Percentiles rank a stretch among this genome's conserved stretches.
Evolutionary conservation across 1,140 invertebrate species (phyloP).

Genomic region (Berghia stephanieae): DNA sequence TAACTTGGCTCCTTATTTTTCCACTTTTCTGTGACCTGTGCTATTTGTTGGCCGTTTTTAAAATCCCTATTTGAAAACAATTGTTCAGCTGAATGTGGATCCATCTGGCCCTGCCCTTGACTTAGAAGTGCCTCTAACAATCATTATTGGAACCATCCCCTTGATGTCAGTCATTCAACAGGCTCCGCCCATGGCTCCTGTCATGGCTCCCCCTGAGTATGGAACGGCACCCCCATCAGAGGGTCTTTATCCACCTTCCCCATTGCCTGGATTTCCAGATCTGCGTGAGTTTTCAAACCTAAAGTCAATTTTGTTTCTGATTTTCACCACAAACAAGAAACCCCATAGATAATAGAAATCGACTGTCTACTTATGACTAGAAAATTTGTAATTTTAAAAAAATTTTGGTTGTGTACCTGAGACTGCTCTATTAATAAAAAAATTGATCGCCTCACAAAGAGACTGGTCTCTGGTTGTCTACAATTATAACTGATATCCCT

Average conservation of each 20-base stretch:
- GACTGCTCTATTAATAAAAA: no score
- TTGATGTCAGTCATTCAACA: slow-evolving; percentile 35
- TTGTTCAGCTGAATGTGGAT: slow-evolving; percentile 46
- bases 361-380: no score
- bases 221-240: background rate
- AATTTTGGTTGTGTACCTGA: no score
- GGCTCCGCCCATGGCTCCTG: slow-evolving; percentile 29
- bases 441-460: no score
- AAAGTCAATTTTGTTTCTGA: background rate
- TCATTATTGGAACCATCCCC: slow-evolving; percentile 52
- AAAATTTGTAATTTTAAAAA: no score
- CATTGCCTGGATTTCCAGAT: background rate
- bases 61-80: background rate
- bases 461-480: no score
- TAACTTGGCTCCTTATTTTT: background rate
- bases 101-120: slow-evolving; percentile 48
- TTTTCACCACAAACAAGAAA: no score
- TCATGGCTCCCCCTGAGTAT: background rate
- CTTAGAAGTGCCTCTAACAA: slow-evolving; percentile 48
- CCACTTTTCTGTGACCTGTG: background rate
- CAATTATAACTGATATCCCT: no score
- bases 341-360: no score
- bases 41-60: background rate
- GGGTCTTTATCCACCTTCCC: background rate
- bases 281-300: background rate